Percentiles rank a stretch among this genome's conserved stretches.
These are phyloP conservation scores for Oncorhynchus keta DNA, from an alignment of 2,113 vertebrate species.

Conservation along the genomic window DNA sequence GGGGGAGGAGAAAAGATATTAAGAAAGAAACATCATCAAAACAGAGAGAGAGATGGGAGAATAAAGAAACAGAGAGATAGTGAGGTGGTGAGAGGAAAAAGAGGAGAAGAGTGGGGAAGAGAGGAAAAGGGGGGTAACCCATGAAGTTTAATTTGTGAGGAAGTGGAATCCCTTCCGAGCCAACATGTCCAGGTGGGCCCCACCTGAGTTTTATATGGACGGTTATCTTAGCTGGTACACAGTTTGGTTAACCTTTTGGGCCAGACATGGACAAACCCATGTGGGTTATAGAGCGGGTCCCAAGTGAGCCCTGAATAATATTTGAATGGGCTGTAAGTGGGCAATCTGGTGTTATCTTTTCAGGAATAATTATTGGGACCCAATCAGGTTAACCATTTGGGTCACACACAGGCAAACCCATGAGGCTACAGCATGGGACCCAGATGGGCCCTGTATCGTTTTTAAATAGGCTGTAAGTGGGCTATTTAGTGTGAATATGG, in stretches of 20 bases:
- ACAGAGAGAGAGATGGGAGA: constrained; percentile 65
- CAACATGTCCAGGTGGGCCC: constrained; percentile 70
- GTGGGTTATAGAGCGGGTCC: constrained; percentile 9
- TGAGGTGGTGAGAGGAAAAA: constrained; percentile 48
- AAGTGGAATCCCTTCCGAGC: constrained; percentile 80
- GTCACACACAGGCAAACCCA: too few relatives aligned
- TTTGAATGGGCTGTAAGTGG: too few relatives aligned
- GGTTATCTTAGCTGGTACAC: too few relatives aligned
- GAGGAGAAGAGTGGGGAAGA: constrained; percentile 31
- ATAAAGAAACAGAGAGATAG: constrained; percentile 79
- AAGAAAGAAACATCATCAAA: constrained; percentile 42
- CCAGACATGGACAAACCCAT: constrained; percentile 30
- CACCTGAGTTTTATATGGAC: constrained; percentile 34
- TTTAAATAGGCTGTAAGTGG: too few relatives aligned
- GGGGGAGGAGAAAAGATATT: constrained; percentile 5
- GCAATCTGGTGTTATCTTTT: too few relatives aligned
- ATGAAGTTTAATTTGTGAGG: constrained; percentile 81
- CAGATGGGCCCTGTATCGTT: constrained; percentile 38
- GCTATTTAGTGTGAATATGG: too few relatives aligned
- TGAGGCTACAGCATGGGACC: constrained; percentile 21
- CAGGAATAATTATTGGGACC: too few relatives aligned
- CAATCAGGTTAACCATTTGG: too few relatives aligned
- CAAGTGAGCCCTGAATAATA: too few relatives aligned
- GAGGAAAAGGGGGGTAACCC: constrained; percentile 70
- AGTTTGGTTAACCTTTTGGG: too few relatives aligned